Conservation (phyloP, 2,888 invertebrate genomes). For the Noctua comes region DNA sequence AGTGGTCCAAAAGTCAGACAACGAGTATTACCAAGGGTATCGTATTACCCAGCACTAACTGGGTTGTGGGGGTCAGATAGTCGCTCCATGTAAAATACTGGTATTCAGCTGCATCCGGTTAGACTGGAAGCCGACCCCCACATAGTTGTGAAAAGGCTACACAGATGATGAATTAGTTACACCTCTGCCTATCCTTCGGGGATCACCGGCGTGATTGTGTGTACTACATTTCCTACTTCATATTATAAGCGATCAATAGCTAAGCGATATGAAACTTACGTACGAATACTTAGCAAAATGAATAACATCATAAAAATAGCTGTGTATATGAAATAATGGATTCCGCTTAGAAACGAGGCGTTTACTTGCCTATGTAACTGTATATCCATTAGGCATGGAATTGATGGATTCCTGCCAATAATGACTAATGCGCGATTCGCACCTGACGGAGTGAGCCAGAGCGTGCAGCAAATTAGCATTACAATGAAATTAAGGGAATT, state of each 20-base stretch:
- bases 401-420: slow-evolving; percentile 31
- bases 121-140: too few species aligned
- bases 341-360: slow-evolving; percentile 2
- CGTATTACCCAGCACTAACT: too few species aligned
- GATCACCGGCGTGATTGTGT: neutral
- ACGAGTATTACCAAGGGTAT: too few species aligned
- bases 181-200: neutral
- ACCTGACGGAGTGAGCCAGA: neutral
- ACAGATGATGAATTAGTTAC: neutral
- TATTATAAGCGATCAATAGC: slow-evolving; percentile 3
- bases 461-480: neutral
- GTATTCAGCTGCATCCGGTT: too few species aligned
- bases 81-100: too few species aligned
- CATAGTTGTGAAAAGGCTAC: too few species aligned
- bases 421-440: slow-evolving; percentile 10
- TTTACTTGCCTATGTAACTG: slow-evolving; percentile 4
- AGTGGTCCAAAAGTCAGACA: too few species aligned
- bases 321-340: slow-evolving; percentile 23
- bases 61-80: too few species aligned
- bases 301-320: slow-evolving; percentile 36
- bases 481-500: neutral
- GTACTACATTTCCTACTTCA: neutral
- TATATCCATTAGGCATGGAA: slow-evolving; percentile 10
- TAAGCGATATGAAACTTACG: neutral
- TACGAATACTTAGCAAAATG: slow-evolving; percentile 34